Percentiles rank a stretch among this genome's conserved stretches.
phyloP scores from a whole-genome alignment of 1,140 invertebrate species.

The Atta texana region DNA sequence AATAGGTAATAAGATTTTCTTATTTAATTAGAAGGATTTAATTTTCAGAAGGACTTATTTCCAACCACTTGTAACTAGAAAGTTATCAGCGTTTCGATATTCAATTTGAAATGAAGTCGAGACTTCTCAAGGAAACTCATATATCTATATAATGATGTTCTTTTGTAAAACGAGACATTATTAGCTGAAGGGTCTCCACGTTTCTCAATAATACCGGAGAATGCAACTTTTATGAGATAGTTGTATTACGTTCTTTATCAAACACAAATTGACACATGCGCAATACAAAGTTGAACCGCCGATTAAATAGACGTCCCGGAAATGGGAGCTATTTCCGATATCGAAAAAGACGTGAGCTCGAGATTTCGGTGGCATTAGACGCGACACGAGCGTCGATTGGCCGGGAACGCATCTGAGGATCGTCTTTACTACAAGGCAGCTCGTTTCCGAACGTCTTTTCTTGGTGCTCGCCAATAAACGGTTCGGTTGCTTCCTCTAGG shows the following conservation, averaged over 20 bases:
- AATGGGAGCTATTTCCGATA: constrained; percentile 60
- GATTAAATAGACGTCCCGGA: constrained; percentile 53
- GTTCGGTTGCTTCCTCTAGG: constrained; percentile 54
- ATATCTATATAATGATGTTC: neutral
- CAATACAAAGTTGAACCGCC: constrained; percentile 47
- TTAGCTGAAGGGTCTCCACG: neutral
- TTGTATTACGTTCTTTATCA: constrained; percentile 5
- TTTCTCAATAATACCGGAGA: neutral
- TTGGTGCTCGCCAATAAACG: constrained; percentile 53
- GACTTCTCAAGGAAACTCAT: neutral
- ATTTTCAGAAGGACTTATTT: neutral
- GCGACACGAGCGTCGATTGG: constrained; percentile 53
- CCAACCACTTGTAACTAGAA: neutral
- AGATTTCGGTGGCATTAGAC: constrained; percentile 62
- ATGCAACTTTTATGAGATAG: constrained; percentile 18
- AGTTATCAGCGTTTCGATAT: neutral
- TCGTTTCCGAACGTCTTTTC: constrained; percentile 63
- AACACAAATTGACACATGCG: constrained; percentile 27
- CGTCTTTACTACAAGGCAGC: constrained; percentile 57
- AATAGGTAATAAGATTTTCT: neutral
- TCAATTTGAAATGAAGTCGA: constrained; percentile 5
- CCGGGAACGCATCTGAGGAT: constrained; percentile 59
- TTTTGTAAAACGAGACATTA: constrained; percentile 11
- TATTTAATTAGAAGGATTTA: neutral
- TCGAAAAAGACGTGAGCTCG: constrained; percentile 46